Base-by-base conservation (phyloP, 30 jellyfish, hydroid and myxozoan species). In the Hydractinia symbiolongicarpus region DNA sequence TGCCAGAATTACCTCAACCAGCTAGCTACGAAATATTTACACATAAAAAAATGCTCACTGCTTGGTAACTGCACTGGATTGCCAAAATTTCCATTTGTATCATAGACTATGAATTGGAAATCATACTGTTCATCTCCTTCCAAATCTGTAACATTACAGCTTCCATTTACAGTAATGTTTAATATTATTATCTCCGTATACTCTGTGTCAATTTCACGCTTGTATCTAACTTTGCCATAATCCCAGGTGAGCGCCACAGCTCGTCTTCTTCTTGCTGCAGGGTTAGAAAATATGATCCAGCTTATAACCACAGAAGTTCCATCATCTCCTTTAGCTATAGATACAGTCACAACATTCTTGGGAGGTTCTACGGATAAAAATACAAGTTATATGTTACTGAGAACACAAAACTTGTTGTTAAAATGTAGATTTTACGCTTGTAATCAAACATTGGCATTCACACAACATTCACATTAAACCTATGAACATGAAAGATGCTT, bases 21-120 rank as follows among this genome's bases (percentile, higher is more conserved):
- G 44, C 2, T 2, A 30, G 44, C 2, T 30, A 30, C 44, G 2
- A 30, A 30, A 0, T 30, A 30, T 30, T 30, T 30, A 30, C 2
- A 30, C 44, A 30, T 30, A 30, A 30, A 30, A 2, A 30, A 30
- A 30, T 0, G 44, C 44, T 30, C 44, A 30, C 44, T 30, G 44
- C 44, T 30, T 30, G 44, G 44, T 30, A 30, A 30, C 44, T 30
- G 44, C 77, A 86, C 82, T 8, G 98, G 98, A 83, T 73, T 20
- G n/a, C 95, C 98, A 57, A 50, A 60, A 21, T 81, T 55, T 8
- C 96, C 95, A 78, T 84, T 91, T 40, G 75, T 78, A 72, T 83
- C 78, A 53, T 72, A 82, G 50, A 91, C 55, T 61, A 86, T 53
- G 44, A 91, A 85, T 52, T 91, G 96, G 60, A 91, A 79, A 71